Conservation (phyloP, 2,797 vertebrate genomes). For the Hydrocynus forskahlii region DNA sequence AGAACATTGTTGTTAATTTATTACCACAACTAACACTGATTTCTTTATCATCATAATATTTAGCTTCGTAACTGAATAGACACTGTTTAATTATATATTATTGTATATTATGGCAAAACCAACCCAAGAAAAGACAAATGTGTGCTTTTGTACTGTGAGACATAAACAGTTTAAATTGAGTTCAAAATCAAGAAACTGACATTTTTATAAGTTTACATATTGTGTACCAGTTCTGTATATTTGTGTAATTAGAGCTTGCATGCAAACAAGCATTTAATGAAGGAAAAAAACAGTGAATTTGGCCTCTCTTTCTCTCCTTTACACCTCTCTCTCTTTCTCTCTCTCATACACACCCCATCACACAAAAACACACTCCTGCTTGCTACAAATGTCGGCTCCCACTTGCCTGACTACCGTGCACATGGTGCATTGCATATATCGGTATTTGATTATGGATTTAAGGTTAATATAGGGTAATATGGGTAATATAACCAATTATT, state of each 20-base stretch:
- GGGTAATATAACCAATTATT: too few relatives aligned
- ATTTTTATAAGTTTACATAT: not conserved
- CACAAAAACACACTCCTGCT: constrained; percentile 18
- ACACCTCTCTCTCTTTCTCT: not conserved
- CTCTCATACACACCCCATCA: constrained; percentile 7
- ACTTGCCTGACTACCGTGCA: constrained; percentile 11
- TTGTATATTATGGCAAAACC: too few relatives aligned
- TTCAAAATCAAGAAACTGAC: not conserved
- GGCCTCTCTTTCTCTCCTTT: not conserved
- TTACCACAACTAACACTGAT: not conserved
- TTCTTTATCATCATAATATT: not conserved
- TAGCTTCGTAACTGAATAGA: not conserved
- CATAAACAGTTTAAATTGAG: not conserved
- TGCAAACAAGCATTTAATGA: constrained; percentile 60
- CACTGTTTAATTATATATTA: too few relatives aligned
- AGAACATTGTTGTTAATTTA: not conserved
- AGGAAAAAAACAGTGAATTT: constrained; percentile 20
- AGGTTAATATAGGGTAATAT: not conserved
- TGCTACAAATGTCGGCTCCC: constrained; percentile 37
- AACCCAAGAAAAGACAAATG: not conserved
- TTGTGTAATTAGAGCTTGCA: constrained; percentile 15
- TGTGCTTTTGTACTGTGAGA: not conserved
- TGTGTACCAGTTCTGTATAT: not conserved
- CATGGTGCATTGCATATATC: constrained; percentile 38
- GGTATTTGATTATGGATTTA: not conserved